Evolutionary conservation across 2,797 vertebrate genomes (phyloP).

Genomic region (Heliangelus exortis): DNA sequence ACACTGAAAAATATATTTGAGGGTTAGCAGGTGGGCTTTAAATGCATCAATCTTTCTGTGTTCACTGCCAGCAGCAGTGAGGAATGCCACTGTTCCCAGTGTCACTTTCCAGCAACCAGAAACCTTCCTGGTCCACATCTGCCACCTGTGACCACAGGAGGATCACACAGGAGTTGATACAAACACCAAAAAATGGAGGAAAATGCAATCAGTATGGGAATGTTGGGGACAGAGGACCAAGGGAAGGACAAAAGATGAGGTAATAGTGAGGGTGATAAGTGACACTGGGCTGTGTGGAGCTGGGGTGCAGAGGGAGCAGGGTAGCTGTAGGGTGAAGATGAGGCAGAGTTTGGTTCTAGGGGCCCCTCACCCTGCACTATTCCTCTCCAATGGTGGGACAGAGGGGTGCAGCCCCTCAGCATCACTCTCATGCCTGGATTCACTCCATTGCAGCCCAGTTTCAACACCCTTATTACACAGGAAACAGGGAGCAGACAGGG

Average conservation of each 20-base stretch:
- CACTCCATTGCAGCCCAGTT: background rate
- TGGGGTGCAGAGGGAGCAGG: rapidly evolving
- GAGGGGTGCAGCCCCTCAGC: background rate
- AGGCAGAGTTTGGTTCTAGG: background rate
- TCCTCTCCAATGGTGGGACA: background rate
- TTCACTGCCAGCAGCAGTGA: background rate
- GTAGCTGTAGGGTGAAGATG: background rate
- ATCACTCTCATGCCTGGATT: background rate
- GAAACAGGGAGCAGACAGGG: background rate
- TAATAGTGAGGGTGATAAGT: background rate
- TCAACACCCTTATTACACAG: background rate
- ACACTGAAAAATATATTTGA: background rate
- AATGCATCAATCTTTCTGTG: background rate
- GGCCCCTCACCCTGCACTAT: rapidly evolving
- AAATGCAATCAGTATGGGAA: background rate
- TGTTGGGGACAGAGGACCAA: background rate
- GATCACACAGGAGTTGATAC: background rate
- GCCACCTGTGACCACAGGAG: background rate
- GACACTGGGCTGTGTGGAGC: background rate
- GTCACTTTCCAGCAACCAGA: background rate
- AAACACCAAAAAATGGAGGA: background rate
- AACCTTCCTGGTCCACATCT: background rate
- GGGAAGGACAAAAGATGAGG: background rate
- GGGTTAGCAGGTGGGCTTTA: background rate
- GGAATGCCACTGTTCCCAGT: rapidly evolving